Percentiles rank a stretch among this genome's conserved stretches.
Evolutionary conservation across 2,113 vertebrate genomes (phyloP).

Genomic region (Caranx melampygus): DNA sequence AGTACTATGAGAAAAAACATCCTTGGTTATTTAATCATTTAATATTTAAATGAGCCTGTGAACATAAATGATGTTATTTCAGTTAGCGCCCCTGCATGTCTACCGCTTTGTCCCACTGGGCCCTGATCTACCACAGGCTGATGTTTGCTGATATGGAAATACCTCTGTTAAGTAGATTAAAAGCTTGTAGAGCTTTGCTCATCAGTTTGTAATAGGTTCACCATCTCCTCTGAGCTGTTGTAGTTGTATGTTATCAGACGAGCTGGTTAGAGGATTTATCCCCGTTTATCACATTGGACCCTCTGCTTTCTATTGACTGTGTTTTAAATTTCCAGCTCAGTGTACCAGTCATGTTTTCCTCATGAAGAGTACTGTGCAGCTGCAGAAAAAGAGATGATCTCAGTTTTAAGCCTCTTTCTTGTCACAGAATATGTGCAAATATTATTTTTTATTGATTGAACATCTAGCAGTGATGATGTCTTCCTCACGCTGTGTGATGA

Average conservation of each 20-base stretch:
- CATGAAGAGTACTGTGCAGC: not conserved
- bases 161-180: constrained; percentile 49
- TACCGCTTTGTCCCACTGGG: constrained; percentile 18
- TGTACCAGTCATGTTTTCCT: not conserved
- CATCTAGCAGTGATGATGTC: constrained; percentile 17
- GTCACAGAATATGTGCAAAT: constrained; percentile 26
- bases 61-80: constrained; percentile 12
- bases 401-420: constrained; percentile 11
- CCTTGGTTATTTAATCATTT: not conserved
- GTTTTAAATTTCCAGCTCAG: constrained; percentile 9
- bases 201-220: constrained; percentile 40
- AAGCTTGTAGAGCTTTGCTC: constrained; percentile 32
- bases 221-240: not conserved
- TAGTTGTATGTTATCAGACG: constrained; percentile 12
- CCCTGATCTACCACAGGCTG: constrained; percentile 44
- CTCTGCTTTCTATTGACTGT: constrained; percentile 4
- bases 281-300: not conserved
- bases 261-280: constrained; percentile 15
- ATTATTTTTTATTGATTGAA: constrained; percentile 50
- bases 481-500: constrained; percentile 36
- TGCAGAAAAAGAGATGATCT: not conserved
- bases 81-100: constrained; percentile 13
- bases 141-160: constrained; percentile 49
- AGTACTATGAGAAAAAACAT: not conserved
- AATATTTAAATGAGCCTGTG: not conserved